Conservation (phyloP, 1,140 invertebrate genomes). For the Nymphalis io region DNA sequence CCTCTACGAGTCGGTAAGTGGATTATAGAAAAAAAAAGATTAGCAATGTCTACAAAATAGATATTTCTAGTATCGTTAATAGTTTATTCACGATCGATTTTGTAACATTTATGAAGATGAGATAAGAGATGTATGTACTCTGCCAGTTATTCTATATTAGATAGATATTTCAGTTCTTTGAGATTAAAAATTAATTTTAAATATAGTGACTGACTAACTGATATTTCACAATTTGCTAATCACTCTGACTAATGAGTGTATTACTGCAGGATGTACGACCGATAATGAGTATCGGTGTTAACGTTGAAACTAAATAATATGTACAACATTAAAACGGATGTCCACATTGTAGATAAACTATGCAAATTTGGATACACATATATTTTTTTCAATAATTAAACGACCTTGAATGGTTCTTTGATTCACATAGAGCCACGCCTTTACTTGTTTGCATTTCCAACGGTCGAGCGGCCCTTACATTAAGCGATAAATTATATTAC, state of each 20-base stretch:
- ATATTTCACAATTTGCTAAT: constrained; percentile 43
- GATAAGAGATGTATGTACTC: too few species aligned
- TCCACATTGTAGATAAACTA: constrained; percentile 36
- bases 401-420: constrained; percentile 53
- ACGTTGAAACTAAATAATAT: constrained; percentile 2
- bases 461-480: constrained; percentile 62
- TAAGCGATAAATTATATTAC: constrained; percentile 64
- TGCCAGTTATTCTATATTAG: too few species aligned
- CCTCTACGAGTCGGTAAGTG: too few species aligned
- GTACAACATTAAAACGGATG: constrained; percentile 46
- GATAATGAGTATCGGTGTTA: constrained; percentile 41
- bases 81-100: too few species aligned
- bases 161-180: neutral
- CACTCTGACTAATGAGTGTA: constrained; percentile 60
- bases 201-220: constrained; percentile 40
- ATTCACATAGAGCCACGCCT: constrained; percentile 53
- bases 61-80: too few species aligned
- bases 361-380: constrained; percentile 30
- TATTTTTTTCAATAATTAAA: constrained; percentile 39
- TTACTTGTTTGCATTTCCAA: constrained; percentile 58
- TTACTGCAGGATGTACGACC: constrained; percentile 52
- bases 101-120: too few species aligned
- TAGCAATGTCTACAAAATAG: too few species aligned
- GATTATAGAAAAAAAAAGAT: too few species aligned
- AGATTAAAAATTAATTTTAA: constrained; percentile 15